These are phyloP conservation scores for Limnephilus marmoratus DNA, from an alignment of 2,888 invertebrate genomes.

Conservation along the genomic window DNA sequence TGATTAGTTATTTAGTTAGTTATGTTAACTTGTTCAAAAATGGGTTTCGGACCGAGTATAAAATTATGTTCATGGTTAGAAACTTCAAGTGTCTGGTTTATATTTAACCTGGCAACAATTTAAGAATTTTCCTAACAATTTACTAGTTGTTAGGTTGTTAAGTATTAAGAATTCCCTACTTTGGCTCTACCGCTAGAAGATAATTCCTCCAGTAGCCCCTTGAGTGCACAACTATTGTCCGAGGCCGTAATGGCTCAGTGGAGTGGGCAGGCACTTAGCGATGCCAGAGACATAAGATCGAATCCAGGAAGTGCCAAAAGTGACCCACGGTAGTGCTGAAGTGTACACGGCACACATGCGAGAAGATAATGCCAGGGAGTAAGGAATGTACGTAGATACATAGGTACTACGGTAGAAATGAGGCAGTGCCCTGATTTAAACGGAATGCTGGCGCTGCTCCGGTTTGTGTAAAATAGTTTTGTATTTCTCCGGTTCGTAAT, in stretches of 20 bases:
- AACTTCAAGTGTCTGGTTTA: no score
- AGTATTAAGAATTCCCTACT: not conserved
- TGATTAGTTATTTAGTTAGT: no score
- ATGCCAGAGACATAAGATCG: conserved; percentile 44
- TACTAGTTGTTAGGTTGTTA: not conserved
- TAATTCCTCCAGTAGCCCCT: conserved; percentile 28
- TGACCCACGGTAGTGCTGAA: conserved; percentile 24
- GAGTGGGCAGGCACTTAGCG: conserved; percentile 49
- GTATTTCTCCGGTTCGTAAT: no score
- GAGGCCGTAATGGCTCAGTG: not conserved
- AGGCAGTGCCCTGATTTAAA: not conserved
- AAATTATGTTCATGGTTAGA: no score
- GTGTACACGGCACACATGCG: not conserved
- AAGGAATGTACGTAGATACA: not conserved
- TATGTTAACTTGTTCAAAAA: not conserved
- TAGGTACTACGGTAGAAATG: not conserved
- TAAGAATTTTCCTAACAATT: not conserved
- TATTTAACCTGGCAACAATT: not conserved
- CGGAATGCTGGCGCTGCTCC: not conserved
- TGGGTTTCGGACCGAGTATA: no score
- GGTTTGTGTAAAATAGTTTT: not conserved
- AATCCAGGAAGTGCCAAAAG: conserved; percentile 54
- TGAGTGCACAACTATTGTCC: conserved; percentile 35
- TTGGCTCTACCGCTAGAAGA: not conserved
- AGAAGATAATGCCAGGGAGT: not conserved